Evolutionary conservation across 2,113 vertebrate species (phyloP), one percentile per base, ranked within the genome.

Genomic region (Aegithalos caudatus): DNA sequence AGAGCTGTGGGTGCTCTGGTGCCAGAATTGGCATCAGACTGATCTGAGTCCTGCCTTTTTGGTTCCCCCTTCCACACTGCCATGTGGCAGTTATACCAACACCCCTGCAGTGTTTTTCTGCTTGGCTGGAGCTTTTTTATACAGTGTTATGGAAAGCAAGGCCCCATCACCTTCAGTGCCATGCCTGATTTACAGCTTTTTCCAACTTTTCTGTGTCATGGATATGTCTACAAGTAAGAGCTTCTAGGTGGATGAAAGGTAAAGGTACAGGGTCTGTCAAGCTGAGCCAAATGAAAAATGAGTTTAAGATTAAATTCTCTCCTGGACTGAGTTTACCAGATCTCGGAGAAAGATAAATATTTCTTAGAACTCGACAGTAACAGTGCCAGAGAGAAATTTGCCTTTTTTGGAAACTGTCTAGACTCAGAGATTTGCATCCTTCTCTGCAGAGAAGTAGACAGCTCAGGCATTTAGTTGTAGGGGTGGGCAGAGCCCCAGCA

Each of bases 1-100:
- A 64, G 38, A 33, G 64, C 40, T 83, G 28, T 6, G 61, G 44
- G 8, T 54, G 45, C 45, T 64, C 47, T 1, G 3, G 7, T 45
- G 58, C 54, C 79, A 53, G 13, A 40, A 27, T 0, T 47, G 45
- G 24, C 33, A 21, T n/a, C n/a, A 18, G 28, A 12, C 9, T 15
- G 11, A 10, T 54, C 54, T 33, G 18, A 16, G 4, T n/a, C 15
- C 19, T 67, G 18, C 4, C n/a, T 11, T 40, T 48, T 23, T 27
- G 14, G 13, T 24, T 82, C 25, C n/a, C 22, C 44, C 21, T 83
- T 42, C n/a, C 51, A 25, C n/a, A 20, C 5, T 12, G 8, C 47
- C 24, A 16, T 2, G 8, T 8, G 42, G 11, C 40, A 25, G 10
- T 31, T 22, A 8, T 2, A 9, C 10, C 33, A n/a, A 3, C 6